Evolutionary conservation across 1,140 invertebrate genomes (phyloP).

Genomic region (Eurytemora carolleeae): DNA sequence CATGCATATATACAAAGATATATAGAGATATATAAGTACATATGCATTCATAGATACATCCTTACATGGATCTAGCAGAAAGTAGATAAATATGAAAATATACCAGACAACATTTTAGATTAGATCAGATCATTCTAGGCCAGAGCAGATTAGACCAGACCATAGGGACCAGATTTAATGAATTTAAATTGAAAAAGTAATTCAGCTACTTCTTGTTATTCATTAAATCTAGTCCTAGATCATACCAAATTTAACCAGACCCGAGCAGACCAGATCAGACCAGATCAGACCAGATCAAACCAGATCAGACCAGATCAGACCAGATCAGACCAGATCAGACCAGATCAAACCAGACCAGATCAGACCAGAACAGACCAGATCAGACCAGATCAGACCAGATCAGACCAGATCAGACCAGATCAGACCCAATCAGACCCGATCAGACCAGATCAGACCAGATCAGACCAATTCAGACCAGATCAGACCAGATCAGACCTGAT

Average conservation of each 20-base stretch:
- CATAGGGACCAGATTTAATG: conserved; percentile 17
- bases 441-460: conserved; percentile 17
- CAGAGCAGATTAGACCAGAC: conserved; percentile 20
- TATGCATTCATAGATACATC: too few relatives aligned
- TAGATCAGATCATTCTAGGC: conserved; percentile 19
- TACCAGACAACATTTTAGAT: too few relatives aligned
- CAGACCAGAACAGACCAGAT: conserved; percentile 17
- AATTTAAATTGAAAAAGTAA: conserved; percentile 16
- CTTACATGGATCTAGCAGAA: too few relatives aligned
- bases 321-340: conserved; percentile 8
- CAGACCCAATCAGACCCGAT: conserved; percentile 15
- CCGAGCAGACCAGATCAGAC: conserved; percentile 19
- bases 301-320: conserved; percentile 13
- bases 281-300: conserved; percentile 15
- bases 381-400: conserved; percentile 17
- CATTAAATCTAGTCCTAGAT: conserved; percentile 18
- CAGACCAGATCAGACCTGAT: conserved; percentile 16
- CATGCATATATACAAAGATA: too few relatives aligned
- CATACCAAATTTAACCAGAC: conserved; percentile 19
- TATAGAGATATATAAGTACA: too few relatives aligned
- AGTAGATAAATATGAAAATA: too few relatives aligned
- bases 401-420: too few relatives aligned
- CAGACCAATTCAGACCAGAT: conserved; percentile 16
- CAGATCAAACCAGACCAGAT: conserved; percentile 16
- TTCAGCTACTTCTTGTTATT: conserved; percentile 17